A percentile compares a stretch with the other conserved stretches of the same genome.
Evolutionary conservation across 2,888 invertebrate genomes (phyloP).

Genomic region (Thereva unica): DNA sequence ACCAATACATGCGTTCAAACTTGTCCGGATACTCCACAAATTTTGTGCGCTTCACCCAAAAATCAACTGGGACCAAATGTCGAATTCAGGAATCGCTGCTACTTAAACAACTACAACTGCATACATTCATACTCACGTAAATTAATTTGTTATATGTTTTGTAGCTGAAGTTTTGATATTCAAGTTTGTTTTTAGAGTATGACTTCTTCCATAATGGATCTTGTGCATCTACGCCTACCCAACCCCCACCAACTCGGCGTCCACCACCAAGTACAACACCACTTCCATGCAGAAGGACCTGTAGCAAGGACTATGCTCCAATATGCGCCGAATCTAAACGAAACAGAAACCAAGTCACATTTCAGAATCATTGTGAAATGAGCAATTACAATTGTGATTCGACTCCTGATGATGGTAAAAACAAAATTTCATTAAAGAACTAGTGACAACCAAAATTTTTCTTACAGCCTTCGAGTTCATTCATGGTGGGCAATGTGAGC

Average conservation of each 20-base stretch:
- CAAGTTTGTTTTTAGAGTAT: too few relatives aligned
- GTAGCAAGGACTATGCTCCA: not conserved
- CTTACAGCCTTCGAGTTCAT: conserved; percentile 6
- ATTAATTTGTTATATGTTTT: not conserved
- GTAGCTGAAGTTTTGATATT: too few relatives aligned
- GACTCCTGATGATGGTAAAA: conserved; percentile 10
- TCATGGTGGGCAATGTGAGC: conserved; percentile 7
- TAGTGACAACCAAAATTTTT: not conserved
- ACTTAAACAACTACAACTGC: conserved; percentile 13
- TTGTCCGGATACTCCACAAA: not conserved
- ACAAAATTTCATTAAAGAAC: not conserved
- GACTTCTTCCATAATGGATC: too few relatives aligned
- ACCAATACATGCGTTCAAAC: not conserved
- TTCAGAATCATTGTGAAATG: conserved; percentile 23
- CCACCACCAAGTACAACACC: too few relatives aligned
- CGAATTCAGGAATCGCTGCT: conserved; percentile 3
- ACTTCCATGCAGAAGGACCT: too few relatives aligned
- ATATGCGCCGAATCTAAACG: conserved; percentile 11
- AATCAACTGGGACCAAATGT: conserved; percentile 6
- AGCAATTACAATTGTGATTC: conserved; percentile 22
- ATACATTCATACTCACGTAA: not conserved
- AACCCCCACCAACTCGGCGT: too few relatives aligned
- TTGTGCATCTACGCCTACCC: too few relatives aligned
- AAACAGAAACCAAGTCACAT: not conserved
- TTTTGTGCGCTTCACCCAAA: conserved; percentile 10